Evolutionary conservation across 2,888 invertebrate species (phyloP).

Genomic region (Agrenia bidenticulata): DNA sequence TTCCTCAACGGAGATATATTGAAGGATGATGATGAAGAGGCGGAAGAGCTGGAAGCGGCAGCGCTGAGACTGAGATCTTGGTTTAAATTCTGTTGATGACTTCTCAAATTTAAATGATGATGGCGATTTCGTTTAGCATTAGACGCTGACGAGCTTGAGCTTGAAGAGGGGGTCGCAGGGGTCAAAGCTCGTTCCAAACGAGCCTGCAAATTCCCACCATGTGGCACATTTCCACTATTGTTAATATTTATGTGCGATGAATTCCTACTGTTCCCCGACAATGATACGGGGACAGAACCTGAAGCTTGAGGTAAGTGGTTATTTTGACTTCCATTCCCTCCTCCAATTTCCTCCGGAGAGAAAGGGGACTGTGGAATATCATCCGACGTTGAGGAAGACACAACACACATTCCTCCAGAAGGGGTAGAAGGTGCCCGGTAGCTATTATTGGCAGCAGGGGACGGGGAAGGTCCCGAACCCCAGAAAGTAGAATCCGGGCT

Average conservation of each 20-base stretch:
- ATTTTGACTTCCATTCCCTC: conserved; percentile 17
- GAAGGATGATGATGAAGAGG: conserved; percentile 23
- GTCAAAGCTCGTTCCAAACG: too few species aligned
- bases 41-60: neutral
- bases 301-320: conserved; percentile 16
- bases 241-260: too few species aligned
- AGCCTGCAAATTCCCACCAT: too few species aligned
- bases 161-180: neutral
- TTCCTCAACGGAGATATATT: conserved; percentile 43
- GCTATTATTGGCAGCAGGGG: conserved; percentile 18
- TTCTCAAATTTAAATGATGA: conserved; percentile 9
- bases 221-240: too few species aligned
- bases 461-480: conserved; percentile 38
- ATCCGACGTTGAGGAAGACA: conserved; percentile 51
- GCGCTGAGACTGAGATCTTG: conserved; percentile 11
- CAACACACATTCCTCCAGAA: conserved; percentile 49
- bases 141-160: neutral
- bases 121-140: neutral
- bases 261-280: too few species aligned
- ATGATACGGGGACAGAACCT: neutral
- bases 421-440: conserved; percentile 41
- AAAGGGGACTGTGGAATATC: conserved; percentile 51
- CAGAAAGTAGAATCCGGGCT: conserved; percentile 51
- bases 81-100: conserved; percentile 3
- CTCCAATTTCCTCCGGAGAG: conserved; percentile 36